Evolutionary conservation across 2,113 vertebrate species (phyloP), one percentile per base, ranked within the genome.

Genomic region (Corynorhinus townsendii): DNA sequence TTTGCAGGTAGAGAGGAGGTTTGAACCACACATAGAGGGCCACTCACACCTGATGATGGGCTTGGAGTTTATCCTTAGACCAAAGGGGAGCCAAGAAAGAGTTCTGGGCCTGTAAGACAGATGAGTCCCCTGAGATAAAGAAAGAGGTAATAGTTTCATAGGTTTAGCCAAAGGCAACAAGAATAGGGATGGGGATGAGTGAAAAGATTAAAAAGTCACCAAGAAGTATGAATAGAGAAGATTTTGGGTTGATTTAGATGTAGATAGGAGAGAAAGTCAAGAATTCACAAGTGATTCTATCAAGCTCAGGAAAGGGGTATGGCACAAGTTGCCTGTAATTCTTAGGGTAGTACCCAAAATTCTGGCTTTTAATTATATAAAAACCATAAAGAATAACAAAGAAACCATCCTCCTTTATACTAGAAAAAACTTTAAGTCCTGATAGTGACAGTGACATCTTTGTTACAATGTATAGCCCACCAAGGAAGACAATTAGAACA

Each of bases 371-470:
- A 15, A 28, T 30, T 62, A 59, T 9, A 11, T 2, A 38, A 38
- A 35, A 80, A 26, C 28, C 49, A 47, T 20, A 92, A 43, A 71
- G 62, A 77, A 35, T 11, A 66, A 81, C 26, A 38, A 72, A 86
- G 19, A 30, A n/a, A 45, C 11, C 6, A n/a, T 20, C 0, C 7
- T 68, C 47, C n/a, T 40, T 66, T 17, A 7, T n/a, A 11, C 33
- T 24, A 22, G 47, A 75, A 84, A 85, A 85, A 92, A 11, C 17
- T 11, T 11, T 11, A 30, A 26, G 45, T 73, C 69, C 49, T 22
- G 1, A 43, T 0, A 28, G 82, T 24, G 16, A 24, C 22, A 0
- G 1, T 33, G 68, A 11, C 4, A 7, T 72, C 47, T 20, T 38
- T 66, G 4, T 35, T 5, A 4, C 5, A 11, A 45, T 54, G 40